phyloP scores from a whole-genome alignment of 2,113 vertebrate species.

The Microcebus jonahi region DNA sequence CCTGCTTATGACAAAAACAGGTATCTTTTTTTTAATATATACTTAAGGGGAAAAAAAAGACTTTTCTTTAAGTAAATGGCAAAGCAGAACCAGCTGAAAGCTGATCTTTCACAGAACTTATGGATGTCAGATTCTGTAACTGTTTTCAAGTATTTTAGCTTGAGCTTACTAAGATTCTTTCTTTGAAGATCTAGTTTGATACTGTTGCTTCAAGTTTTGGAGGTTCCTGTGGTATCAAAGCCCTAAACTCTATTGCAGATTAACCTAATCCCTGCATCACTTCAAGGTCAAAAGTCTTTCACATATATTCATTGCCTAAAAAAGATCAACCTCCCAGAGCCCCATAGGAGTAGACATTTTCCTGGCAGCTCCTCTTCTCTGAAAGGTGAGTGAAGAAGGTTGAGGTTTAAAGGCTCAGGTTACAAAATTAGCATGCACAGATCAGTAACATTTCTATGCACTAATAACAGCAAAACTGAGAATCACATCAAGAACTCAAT shows the following conservation, averaged over 20 bases:
- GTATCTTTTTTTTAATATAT: not conserved
- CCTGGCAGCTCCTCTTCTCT: not conserved
- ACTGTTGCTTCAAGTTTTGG: not conserved
- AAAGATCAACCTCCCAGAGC: too few species aligned
- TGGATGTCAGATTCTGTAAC: not conserved
- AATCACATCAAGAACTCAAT: too few species aligned
- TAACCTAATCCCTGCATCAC: not conserved
- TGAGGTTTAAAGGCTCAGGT: not conserved
- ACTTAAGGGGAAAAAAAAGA: not conserved
- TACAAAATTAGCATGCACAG: too few species aligned
- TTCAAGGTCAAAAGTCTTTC: not conserved
- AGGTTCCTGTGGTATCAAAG: not conserved
- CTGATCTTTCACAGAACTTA: not conserved
- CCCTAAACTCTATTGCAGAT: not conserved
- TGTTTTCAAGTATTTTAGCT: not conserved
- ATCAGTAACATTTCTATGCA: too few species aligned
- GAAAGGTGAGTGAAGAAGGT: not conserved
- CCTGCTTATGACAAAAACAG: not conserved
- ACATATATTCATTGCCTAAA: not conserved
- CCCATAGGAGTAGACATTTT: not conserved
- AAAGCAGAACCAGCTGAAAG: not conserved
- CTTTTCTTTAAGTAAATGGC: not conserved
- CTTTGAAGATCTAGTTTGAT: not conserved
- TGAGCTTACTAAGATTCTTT: not conserved
- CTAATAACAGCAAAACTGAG: too few species aligned